phyloP scores from a whole-genome alignment of 1,140 invertebrate species.

The Papilio machaon region DNA sequence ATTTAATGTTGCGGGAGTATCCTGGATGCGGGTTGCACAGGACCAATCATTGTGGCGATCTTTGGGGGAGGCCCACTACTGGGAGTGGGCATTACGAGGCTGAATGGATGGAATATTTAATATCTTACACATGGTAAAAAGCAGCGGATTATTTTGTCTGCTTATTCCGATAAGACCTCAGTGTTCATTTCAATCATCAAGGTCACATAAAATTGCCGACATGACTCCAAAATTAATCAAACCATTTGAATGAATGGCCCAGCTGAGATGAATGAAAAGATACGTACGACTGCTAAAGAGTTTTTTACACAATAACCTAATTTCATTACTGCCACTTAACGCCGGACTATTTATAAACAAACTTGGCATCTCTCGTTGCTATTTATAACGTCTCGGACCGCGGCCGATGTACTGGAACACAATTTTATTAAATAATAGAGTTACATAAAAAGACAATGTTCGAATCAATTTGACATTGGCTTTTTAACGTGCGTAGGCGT shows the following conservation, averaged over 20 bases:
- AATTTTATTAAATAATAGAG: slow-evolving; percentile 32
- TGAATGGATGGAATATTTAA: no score
- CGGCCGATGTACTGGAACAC: slow-evolving; percentile 6
- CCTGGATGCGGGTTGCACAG: no score
- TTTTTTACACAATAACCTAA: slow-evolving; percentile 21
- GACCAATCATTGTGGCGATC: no score
- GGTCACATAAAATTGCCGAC: neutral
- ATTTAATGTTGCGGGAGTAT: no score
- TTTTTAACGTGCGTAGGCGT: slow-evolving; percentile 51
- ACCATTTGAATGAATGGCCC: neutral
- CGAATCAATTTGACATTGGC: slow-evolving; percentile 57
- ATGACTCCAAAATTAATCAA: neutral
- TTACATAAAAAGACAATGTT: slow-evolving; percentile 44
- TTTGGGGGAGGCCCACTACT: no score
- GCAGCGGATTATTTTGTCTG: neutral
- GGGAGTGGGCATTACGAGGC: no score
- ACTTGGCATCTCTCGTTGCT: slow-evolving; percentile 26
- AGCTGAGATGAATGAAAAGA: slow-evolving; percentile 7
- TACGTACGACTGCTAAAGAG: neutral
- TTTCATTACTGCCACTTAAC: slow-evolving; percentile 20
- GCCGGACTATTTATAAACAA: slow-evolving; percentile 22
- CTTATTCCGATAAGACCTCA: neutral
- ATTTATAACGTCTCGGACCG: slow-evolving; percentile 3
- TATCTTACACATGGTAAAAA: no score
- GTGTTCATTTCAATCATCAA: neutral